A percentile compares a stretch with the other conserved stretches of the same genome.
Evolutionary conservation across 2,888 invertebrate genomes (phyloP).

Genomic region (Chrysolina americana): DNA sequence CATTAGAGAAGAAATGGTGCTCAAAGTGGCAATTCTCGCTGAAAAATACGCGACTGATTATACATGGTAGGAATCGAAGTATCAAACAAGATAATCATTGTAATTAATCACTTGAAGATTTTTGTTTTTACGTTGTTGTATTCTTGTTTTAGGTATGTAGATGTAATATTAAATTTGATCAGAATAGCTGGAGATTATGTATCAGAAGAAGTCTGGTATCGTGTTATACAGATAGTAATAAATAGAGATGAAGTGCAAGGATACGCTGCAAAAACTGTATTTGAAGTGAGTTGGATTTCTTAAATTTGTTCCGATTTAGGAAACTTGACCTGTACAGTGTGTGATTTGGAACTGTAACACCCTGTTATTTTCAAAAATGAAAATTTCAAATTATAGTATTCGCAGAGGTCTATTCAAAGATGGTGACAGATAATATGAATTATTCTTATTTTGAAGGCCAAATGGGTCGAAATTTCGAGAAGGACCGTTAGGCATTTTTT

Average conservation of each 20-base stretch:
- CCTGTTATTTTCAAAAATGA: too few species aligned
- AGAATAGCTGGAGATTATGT: constrained; percentile 99
- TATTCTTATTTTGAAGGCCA: too few species aligned
- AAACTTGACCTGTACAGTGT: background rate
- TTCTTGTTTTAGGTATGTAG: constrained; percentile 76
- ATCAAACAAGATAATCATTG: too few species aligned
- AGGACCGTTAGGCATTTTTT: too few species aligned
- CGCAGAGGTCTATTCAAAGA: too few species aligned
- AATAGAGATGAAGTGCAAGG: constrained; percentile 99
- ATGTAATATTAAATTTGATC: constrained; percentile 98
- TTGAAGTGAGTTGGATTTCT: constrained; percentile 78
- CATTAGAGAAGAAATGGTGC: constrained; percentile 99
- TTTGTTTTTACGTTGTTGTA: background rate
- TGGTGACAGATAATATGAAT: too few species aligned
- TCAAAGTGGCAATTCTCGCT: constrained; percentile 98
- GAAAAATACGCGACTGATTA: constrained; percentile 99
- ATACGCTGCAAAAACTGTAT: constrained; percentile 99
- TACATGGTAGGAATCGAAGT: constrained; percentile 83
- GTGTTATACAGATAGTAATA: constrained; percentile 99
- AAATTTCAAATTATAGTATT: too few species aligned
- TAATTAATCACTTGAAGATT: too few species aligned
- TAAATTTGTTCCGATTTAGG: background rate
- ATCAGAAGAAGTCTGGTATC: constrained; percentile 99
- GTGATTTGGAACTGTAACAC: too few species aligned
- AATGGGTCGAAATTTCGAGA: too few species aligned